phyloP scores from a whole-genome alignment of 2,113 vertebrate species.

The Hippocampus barbouri region DNA sequence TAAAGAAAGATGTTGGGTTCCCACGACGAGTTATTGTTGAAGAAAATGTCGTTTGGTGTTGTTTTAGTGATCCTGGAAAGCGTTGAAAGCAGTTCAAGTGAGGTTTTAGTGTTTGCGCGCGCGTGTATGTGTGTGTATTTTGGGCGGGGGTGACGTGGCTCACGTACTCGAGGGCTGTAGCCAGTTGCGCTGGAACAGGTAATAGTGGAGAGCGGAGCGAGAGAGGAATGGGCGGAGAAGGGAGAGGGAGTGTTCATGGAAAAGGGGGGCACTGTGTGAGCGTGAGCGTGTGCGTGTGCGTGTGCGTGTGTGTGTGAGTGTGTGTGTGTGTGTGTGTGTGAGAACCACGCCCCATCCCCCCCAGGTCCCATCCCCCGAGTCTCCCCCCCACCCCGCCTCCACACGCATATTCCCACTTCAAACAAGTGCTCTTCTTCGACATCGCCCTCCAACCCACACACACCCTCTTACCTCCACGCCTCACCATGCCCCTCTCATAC shows the following conservation, averaged over 20 bases:
- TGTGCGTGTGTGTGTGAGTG: too few species aligned
- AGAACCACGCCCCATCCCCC: background rate
- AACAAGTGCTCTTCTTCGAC: background rate
- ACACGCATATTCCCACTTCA: background rate
- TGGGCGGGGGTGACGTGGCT: slow-evolving; percentile 24
- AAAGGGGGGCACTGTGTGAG: slow-evolving; percentile 15
- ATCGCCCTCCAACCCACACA: slow-evolving; percentile 5
- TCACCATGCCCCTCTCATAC: background rate
- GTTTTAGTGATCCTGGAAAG: slow-evolving; percentile 24
- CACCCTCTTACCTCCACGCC: slow-evolving; percentile 10
- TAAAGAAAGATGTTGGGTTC: background rate
- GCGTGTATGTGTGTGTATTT: background rate
- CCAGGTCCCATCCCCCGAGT: background rate
- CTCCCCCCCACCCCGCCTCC: too few species aligned
- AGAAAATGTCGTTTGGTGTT: background rate
- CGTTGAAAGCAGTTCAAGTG: slow-evolving; percentile 15
- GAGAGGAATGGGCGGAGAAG: slow-evolving; percentile 34
- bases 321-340: too few species aligned
- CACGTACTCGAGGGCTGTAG: slow-evolving; percentile 33
- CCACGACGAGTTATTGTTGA: background rate
- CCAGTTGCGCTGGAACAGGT: slow-evolving; percentile 60
- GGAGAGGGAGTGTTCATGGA: slow-evolving; percentile 23
- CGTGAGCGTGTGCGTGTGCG: too few species aligned
- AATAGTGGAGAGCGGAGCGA: slow-evolving; percentile 41
- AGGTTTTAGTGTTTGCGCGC: background rate